Evolutionary conservation across 2,888 invertebrate species (phyloP), one percentile per base, ranked within the genome.

Genomic region (Halocaridina rubra): DNA sequence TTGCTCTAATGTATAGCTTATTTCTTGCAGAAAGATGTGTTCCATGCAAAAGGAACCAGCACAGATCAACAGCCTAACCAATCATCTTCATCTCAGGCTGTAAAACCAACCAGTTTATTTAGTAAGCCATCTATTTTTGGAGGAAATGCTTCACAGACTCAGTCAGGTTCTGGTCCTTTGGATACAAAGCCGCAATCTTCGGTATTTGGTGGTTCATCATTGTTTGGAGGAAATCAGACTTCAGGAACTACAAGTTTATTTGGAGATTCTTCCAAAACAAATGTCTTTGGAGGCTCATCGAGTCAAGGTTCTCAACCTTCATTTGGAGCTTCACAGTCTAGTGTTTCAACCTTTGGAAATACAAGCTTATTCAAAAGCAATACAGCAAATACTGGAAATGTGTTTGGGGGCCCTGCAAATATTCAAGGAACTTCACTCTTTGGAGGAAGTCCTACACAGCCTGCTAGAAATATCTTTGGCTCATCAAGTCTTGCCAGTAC

Each of bases 191-290:
- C 78, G 27, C 75, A 74, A 32, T 16, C 67, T 3, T 57, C 67
- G 10, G 19, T 53, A 1, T 74, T 75, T 64, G 79, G 79, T n/a
- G 61, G 24, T 24, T 27, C 8, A 30, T 22, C 72, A 13, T 32
- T 80, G 30, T 84, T 84, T 80, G 84, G 84, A 19, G 67, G 59
- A 80, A 80, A 24, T 33, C 72, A 72, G 32, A 16, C 72, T 10
- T 8, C 80, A 33, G n/a, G n/a, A n/a, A 2, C 78, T 39, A 8
- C 72, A 0, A 30, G 69, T 13, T 7, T 84, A 27, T 84, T 84
- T 75, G 75, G 79, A 24, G 78, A 61, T 19, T 53, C 19, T 16
- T 22, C 53, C 3, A 80, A 53, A 1, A 80, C 53, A 53, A 22
- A 74, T 22, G 64, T 84, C 27, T 84, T 84, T 75, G 80, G 84